Conservation (phyloP, 1,140 invertebrate genomes). For the Brachionus plicatilis region DNA sequence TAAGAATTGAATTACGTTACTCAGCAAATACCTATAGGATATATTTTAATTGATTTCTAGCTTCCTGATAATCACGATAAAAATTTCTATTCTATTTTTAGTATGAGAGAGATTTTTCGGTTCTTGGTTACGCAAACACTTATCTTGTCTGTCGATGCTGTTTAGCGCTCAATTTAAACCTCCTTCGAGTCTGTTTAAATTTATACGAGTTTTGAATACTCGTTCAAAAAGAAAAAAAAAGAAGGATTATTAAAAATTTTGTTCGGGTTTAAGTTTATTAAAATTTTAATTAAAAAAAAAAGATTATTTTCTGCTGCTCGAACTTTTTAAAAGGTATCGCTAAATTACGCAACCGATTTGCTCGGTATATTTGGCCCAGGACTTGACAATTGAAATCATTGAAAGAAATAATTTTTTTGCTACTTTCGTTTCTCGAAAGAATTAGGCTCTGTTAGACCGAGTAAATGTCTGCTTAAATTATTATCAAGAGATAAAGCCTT, state of each 20-base stretch:
- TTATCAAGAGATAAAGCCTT: slow-evolving; percentile 21
- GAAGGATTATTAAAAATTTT: not conserved
- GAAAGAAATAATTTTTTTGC: no score
- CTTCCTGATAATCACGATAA: not conserved
- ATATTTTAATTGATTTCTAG: not conserved
- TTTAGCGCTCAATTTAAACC: not conserved
- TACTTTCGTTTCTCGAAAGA: not conserved
- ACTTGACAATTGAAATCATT: no score
- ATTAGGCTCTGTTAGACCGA: not conserved
- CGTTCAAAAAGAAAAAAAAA: not conserved
- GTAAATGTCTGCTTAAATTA: slow-evolving; percentile 13
- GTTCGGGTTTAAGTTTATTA: not conserved
- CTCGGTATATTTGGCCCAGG: not conserved
- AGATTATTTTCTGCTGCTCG: not conserved
- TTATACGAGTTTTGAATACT: not conserved
- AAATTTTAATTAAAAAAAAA: not conserved
- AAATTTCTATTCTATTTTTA: not conserved
- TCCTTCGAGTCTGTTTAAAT: not conserved
- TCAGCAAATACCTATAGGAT: not conserved
- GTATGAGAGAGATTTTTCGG: not conserved
- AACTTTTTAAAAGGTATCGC: not conserved
- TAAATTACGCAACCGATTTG: not conserved
- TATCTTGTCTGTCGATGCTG: not conserved
- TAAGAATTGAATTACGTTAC: not conserved
- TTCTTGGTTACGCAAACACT: not conserved